These are phyloP conservation scores for Brassicogethes aeneus DNA, from an alignment of 2,888 invertebrate species.

Conservation along the genomic window DNA sequence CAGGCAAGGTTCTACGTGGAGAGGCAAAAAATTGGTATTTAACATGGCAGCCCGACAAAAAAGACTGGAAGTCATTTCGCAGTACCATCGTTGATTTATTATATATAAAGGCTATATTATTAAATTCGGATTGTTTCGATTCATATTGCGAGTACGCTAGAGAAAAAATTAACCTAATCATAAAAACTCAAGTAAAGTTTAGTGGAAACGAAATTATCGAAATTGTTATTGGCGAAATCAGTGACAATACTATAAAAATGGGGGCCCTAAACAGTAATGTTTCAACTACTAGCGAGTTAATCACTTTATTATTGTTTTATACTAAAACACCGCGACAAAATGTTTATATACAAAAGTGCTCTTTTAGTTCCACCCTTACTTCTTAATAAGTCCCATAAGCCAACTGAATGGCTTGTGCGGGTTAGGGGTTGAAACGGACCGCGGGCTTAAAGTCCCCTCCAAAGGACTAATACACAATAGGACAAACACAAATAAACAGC, in stretches of 20 bases:
- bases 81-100: neutral
- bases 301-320: conserved; percentile 2
- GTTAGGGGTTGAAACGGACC: too few relatives aligned
- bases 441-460: too few relatives aligned
- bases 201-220: neutral
- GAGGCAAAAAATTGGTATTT: neutral
- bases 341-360: too few relatives aligned
- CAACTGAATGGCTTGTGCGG: too few relatives aligned
- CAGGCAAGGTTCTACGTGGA: too few relatives aligned
- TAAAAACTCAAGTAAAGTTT: conserved; percentile 1
- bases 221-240: conserved; percentile 5
- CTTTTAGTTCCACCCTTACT: too few relatives aligned
- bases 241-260: conserved; percentile 3
- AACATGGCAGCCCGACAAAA: neutral
- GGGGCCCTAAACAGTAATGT: conserved; percentile 5
- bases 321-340: neutral
- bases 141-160: conserved; percentile 1
- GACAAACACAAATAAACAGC: too few relatives aligned
- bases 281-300: conserved; percentile 4
- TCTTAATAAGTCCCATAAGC: too few relatives aligned
- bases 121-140: neutral
- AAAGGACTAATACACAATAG: too few relatives aligned
- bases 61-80: neutral
- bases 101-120: neutral
- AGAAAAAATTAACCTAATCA: conserved; percentile 3